Evolutionary conservation across 2,113 vertebrate genomes (phyloP), one percentile per base, ranked within the genome.

Genomic region (Thermophis baileyi): DNA sequence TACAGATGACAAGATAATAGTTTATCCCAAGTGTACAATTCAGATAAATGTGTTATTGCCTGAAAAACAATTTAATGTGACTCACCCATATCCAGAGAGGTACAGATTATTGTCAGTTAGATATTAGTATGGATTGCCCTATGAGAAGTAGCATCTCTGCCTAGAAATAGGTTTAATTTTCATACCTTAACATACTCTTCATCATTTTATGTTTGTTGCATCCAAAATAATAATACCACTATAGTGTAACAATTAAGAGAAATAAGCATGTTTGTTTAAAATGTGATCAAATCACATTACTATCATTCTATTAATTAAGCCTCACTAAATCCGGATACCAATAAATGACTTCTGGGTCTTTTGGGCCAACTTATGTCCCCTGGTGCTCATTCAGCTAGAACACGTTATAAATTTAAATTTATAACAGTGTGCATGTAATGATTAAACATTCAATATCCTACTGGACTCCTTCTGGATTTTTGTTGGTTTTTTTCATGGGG

Each of bases 401-500:
- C 12, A 89, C 35, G 49, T 10, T n/a, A n/a, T n/a, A n/a, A n/a
- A 63, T 69, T 88, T 63, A 6, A 27, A 63, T 81, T 40, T 53
- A 93, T 44, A 50, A 57, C 2, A 3, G 30, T 63, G 44, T 49
- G 3, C 10, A 22, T 44, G 74, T 44, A 81, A 81, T 81, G 74
- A 81, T 81, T 81, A 6, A 94, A 20, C 7, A 22, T 27, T 0
- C 0, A 54, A 88, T 93, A 40, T 50, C 60, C 2, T 0, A 53
- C 30, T 12, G 89, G 9, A 85, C 20, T 0, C 0, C 85, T 86
- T 25, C 1, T 20, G 14, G 86, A 60, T 93, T 85, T 55, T 55
- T 87, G 92, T 87, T 91, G 89, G 27, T 0, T 0, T 81, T 94
- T 95, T 94, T 91, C 91, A 69, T 50, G 18, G 12, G 53, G 55